Conservation (phyloP, 2,113 vertebrate genomes). For the Aegotheles bennettii region DNA sequence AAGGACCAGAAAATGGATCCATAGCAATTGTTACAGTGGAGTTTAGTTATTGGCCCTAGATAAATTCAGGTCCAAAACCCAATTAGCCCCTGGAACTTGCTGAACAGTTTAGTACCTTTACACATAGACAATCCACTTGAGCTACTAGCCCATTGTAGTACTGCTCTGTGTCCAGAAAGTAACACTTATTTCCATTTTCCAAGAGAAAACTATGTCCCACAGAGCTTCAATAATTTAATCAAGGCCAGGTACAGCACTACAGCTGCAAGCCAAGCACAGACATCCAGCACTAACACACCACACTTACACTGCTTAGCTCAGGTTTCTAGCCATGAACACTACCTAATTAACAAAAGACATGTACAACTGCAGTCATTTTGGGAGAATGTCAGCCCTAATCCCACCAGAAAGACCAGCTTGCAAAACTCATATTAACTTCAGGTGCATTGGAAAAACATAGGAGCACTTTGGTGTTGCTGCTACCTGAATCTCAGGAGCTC, state of each 20-base stretch:
- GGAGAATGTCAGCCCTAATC: neutral
- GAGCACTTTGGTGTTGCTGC: neutral
- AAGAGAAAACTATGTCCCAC: neutral
- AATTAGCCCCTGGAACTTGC: neutral
- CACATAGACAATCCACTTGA: neutral
- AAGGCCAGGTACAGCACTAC: neutral
- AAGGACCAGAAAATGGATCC: neutral
- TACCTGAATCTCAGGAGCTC: neutral
- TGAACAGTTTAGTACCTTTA: neutral
- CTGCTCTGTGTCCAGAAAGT: neutral
- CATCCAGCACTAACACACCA: neutral
- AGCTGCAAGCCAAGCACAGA: neutral
- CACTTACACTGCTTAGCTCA: neutral
- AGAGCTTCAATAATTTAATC: neutral
- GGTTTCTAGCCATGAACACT: neutral
- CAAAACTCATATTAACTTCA: neutral
- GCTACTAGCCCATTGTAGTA: neutral
- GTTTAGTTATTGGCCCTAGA: neutral
- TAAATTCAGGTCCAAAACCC: neutral
- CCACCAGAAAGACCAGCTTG: neutral
- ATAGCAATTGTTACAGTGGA: neutral
- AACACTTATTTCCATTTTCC: neutral
- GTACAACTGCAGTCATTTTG: neutral
- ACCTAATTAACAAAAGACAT: neutral
- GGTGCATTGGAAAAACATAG: neutral